Conservation (phyloP, 2,888 invertebrate species). For the Ophioninae sp. region DNA sequence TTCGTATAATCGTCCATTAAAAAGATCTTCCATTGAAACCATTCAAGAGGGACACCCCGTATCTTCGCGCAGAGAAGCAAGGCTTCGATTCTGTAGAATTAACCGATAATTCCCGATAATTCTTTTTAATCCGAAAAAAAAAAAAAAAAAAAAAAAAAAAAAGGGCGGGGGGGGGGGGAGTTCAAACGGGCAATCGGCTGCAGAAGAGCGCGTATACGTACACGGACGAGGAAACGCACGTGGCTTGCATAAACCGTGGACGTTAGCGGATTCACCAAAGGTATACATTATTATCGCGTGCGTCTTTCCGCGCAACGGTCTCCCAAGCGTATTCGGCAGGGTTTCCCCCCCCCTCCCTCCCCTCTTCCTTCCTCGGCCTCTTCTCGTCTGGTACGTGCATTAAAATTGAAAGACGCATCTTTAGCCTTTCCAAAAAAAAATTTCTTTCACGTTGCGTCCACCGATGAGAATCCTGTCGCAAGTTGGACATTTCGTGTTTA, state of each 20-base stretch:
- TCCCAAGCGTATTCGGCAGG: background rate
- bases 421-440: constrained; percentile 44
- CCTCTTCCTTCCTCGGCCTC: no score
- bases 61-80: no score
- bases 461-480: constrained; percentile 1
- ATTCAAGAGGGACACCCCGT: no score
- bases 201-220: background rate
- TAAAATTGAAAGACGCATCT: constrained; percentile 6
- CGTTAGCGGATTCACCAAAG: constrained; percentile 16
- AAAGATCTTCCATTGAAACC: no score
- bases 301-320: constrained; percentile 9
- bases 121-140: no score
- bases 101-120: no score
- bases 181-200: constrained; percentile 38
- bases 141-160: no score
- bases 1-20: no score
- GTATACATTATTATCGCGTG: constrained; percentile 9
- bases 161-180: background rate
- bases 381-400: background rate
- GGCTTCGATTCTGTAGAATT: no score
- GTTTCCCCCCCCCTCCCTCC: background rate
- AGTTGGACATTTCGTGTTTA: background rate
- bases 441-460: constrained; percentile 41
- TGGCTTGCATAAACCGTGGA: constrained; percentile 58
- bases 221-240: constrained; percentile 52